Conservation (phyloP, 1,140 invertebrate genomes). For the Idris sp. region DNA sequence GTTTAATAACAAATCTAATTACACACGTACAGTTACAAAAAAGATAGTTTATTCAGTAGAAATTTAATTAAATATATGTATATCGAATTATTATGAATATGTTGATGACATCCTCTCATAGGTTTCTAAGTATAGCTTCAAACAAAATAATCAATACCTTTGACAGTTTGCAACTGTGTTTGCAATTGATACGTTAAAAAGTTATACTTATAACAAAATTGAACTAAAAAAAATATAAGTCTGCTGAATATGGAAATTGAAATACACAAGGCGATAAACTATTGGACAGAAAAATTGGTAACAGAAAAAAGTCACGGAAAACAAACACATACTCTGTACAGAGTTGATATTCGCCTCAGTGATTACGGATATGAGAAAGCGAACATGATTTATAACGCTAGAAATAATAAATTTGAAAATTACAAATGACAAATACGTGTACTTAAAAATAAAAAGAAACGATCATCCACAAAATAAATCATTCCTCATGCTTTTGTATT, state of each 20-base stretch:
- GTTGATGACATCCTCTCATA: slow-evolving; percentile 33
- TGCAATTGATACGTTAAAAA: slow-evolving; percentile 24
- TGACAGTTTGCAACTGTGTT: slow-evolving; percentile 25
- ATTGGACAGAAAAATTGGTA: slow-evolving; percentile 39
- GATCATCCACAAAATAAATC: no score
- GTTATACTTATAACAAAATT: no score
- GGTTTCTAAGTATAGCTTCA: slow-evolving; percentile 48
- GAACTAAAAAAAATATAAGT: slow-evolving; percentile 20
- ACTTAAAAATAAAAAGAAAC: no score
- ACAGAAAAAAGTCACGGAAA: slow-evolving; percentile 44
- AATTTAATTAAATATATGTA: slow-evolving; percentile 16
- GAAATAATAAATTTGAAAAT: slow-evolving; percentile 26
- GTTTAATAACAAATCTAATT: no score
- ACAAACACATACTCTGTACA: slow-evolving; percentile 20
- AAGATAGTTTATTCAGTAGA: no score
- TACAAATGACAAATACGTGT: not conserved
- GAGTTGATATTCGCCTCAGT: slow-evolving; percentile 11
- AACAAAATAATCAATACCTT: slow-evolving; percentile 46
- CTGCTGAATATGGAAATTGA: slow-evolving; percentile 43
- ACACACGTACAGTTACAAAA: no score
- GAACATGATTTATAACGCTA: slow-evolving; percentile 14
- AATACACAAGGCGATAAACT: slow-evolving; percentile 43
- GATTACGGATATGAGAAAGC: slow-evolving; percentile 29
- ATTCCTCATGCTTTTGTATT: no score
- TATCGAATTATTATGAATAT: slow-evolving; percentile 32